Evolutionary conservation across 1,140 invertebrate species (phyloP).

Genomic region (Drosophila ironensis): DNA sequence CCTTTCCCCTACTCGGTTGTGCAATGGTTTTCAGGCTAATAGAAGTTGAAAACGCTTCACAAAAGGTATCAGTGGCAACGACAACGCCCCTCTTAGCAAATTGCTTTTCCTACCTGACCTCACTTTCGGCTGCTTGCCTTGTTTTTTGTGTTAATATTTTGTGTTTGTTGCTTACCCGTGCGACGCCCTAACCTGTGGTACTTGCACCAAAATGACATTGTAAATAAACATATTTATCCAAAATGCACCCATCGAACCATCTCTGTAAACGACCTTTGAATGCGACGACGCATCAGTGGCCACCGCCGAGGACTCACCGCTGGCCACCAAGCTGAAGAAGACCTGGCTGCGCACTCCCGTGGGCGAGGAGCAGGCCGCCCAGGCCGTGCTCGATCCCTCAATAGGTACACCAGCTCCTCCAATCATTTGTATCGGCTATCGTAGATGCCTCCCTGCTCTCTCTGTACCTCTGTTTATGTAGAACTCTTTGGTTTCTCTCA

Average conservation of each 20-base stretch:
- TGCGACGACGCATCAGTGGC: slow-evolving; percentile 83
- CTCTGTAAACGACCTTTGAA: too few species aligned
- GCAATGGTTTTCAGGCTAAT: too few species aligned
- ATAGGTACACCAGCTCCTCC: slow-evolving; percentile 82
- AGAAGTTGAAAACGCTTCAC: too few species aligned
- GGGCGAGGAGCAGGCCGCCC: slow-evolving; percentile 85
- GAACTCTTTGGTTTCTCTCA: too few species aligned
- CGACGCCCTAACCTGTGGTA: too few species aligned
- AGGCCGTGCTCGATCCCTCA: slow-evolving; percentile 85
- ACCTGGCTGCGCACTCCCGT: slow-evolving; percentile 87
- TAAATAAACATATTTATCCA: slow-evolving; percentile 53
- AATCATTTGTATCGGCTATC: too few species aligned
- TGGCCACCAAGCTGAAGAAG: slow-evolving; percentile 87
- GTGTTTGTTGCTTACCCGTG: slow-evolving; percentile 4
- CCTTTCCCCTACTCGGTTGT: too few species aligned
- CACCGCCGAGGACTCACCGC: slow-evolving; percentile 85
- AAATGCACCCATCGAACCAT: background rate
- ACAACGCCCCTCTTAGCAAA: slow-evolving; percentile 12
- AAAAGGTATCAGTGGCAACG: background rate
- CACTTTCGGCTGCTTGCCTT: slow-evolving; percentile 21
- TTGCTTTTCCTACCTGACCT: slow-evolving; percentile 45
- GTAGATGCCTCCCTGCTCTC: too few species aligned
- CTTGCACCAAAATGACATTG: slow-evolving; percentile 44
- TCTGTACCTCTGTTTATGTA: background rate
- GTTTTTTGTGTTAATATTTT: background rate